Evolutionary conservation across 2,888 invertebrate genomes (phyloP), one percentile per base, ranked within the genome.

Genomic region (Zygogramma bicolorata): DNA sequence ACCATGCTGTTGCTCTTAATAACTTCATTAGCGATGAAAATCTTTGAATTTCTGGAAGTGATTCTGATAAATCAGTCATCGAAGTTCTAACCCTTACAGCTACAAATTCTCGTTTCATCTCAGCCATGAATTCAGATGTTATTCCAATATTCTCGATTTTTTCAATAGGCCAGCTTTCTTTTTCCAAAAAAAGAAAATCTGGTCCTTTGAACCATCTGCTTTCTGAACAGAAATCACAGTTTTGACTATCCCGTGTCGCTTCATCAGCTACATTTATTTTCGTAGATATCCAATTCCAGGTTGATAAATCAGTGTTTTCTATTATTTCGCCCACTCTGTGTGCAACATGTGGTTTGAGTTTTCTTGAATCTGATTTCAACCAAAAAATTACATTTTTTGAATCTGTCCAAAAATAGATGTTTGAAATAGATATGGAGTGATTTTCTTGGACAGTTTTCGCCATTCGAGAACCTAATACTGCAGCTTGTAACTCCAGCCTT

Each of bases 401-500:
- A 15, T 59, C 67, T 13, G 40, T 42, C 59, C 67, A 67, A 10
- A 42, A 67, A 20, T 59, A 42, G 2, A 7, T 58, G n/a, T n/a
- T n/a, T n/a, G 4, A 22, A 8, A 15, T 18, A 31, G 42, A 18
- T 10, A 57, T 31, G 2, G 46, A 38, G 3, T 20, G 22, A 7
- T n/a, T 57, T 8, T 57, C 57, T 20, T 34, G 10, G 6, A 65
- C 10, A 4, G 22, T 27, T 15, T 49, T 61, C 2, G 46, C 29
- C 49, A 68, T n/a, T 13, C 53, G 34, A 22, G 49, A 34, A 15
- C 29, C 68, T 15, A 68, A 3, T 13, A 68, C 18, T 10, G 53
- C 60, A n/a, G 71, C 66, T 38, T 67, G 61, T 15, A 61, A 31
- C 65, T 71, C 67, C 20, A 67, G 15, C 18, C 49, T 42, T 10